Evolutionary conservation across 2,113 vertebrate species (phyloP).

Genomic region (Pavo muticus): DNA sequence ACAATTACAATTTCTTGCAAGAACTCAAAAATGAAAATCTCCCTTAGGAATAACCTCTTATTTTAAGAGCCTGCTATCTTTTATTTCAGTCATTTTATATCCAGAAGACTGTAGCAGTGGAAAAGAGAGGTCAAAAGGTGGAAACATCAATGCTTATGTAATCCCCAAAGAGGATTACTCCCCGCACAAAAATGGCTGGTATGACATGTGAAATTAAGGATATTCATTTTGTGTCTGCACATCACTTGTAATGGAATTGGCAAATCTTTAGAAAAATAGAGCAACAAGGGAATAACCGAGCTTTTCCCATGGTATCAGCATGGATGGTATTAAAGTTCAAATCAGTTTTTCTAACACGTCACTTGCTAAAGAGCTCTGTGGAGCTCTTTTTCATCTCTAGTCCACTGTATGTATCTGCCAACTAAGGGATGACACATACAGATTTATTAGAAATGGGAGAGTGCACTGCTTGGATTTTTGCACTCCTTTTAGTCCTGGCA

Average conservation of each 20-base stretch:
- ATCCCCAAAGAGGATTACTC: conserved; percentile 57
- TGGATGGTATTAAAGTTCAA: not conserved
- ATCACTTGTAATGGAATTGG: conserved; percentile 33
- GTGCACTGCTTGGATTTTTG: not conserved
- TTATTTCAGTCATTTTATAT: conserved; percentile 24
- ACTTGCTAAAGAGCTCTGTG: not conserved
- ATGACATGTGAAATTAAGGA: conserved; percentile 61
- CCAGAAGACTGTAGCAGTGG: not conserved
- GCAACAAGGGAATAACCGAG: not conserved
- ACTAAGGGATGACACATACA: not conserved
- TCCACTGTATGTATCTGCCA: not conserved
- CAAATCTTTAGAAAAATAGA: conserved; percentile 38
- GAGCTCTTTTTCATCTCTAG: not conserved
- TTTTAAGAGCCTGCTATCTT: conserved; percentile 16
- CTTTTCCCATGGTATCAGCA: not conserved
- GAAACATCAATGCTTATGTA: conserved; percentile 54
- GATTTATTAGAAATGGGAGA: conserved; percentile 9
- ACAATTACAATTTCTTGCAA: not conserved
- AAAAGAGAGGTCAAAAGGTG: conserved; percentile 64
- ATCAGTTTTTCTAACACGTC: not conserved
- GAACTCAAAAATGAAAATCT: not conserved
- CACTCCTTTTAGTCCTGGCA: not conserved
- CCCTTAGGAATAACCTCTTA: not conserved
- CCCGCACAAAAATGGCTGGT: conserved; percentile 23
- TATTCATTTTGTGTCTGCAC: conserved; percentile 42